A percentile compares a stretch with the other conserved stretches of the same genome.
Conservation (phyloP, 2,888 invertebrate species). For the Villa cingulata region DNA sequence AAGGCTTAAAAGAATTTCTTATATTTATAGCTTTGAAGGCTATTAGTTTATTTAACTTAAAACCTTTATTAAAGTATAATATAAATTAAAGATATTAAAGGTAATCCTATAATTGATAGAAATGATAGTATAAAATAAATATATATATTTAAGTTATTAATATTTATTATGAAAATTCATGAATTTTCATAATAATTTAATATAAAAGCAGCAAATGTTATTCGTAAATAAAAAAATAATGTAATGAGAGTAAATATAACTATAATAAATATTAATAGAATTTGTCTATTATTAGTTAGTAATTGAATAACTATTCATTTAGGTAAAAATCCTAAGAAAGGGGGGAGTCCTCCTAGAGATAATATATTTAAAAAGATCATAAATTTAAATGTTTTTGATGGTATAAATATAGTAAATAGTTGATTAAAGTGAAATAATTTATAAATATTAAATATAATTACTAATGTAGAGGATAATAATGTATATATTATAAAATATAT, state of each 20-base stretch:
- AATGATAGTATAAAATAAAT: conserved; percentile 27
- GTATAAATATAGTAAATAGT: conserved; percentile 35
- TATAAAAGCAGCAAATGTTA: conserved; percentile 38
- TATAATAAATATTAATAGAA: conserved; percentile 37
- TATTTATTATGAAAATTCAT: conserved; percentile 25
- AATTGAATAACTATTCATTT: conserved; percentile 46
- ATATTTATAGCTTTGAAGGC: conserved; percentile 49
- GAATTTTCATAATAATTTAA: conserved; percentile 39
- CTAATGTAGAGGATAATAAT: conserved; percentile 37
- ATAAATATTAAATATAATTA: conserved; percentile 37
- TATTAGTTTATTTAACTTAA: conserved; percentile 49
- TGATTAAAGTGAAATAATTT: conserved; percentile 42
- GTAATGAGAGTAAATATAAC: conserved; percentile 41
- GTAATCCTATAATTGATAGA: conserved; percentile 24
- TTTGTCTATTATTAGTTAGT: conserved; percentile 37
- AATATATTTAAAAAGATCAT: conserved; percentile 41
- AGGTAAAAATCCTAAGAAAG: conserved; percentile 47
- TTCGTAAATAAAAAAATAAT: conserved; percentile 43
- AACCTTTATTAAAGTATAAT: conserved; percentile 33
- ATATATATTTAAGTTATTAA: conserved; percentile 6
- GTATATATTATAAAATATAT: conserved; percentile 38
- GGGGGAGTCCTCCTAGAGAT: conserved; percentile 45
- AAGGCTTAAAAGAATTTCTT: conserved; percentile 42
- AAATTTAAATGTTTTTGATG: conserved; percentile 37
- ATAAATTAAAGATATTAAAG: conserved; percentile 21